Evolutionary conservation across 2,113 vertebrate genomes (phyloP), one percentile per base, ranked within the genome.

Genomic region (Poeciliopsis occidentalis): DNA sequence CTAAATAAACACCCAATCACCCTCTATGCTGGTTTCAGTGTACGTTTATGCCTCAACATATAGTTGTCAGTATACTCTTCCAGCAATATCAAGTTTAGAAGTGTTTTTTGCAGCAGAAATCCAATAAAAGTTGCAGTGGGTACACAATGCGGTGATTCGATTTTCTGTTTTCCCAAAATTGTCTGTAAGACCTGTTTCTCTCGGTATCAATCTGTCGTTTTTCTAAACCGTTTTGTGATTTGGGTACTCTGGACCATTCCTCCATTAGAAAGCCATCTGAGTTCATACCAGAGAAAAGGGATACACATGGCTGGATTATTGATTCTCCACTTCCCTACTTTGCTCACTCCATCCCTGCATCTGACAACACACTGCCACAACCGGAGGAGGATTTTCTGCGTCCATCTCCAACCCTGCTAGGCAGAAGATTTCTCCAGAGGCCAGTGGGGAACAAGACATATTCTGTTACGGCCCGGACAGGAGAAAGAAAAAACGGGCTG

Each of bases 401-500:
- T 88, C 85, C 78, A 85, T 87, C 88, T 85, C 75, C 17, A 66
- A 78, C 79, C 80, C 68, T 75, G 83, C 92, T 73, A 82, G 80
- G 84, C 88, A 87, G 81, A 90, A 90, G 83, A 90, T 90, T 90
- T 90, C 85, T 91, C 88, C 80, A 2, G 88, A 89, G 91, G 88
- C 89, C 31, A 71, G 68, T 2, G 80, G 65, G 71, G 85, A 93
- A 91, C 86, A 88, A 88, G 90, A 78, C 81, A 73, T 86, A 94
- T 94, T 91, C 87, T 89, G 92, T 94, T 95, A 92, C 94, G 87
- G 88, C 69, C 78, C 67, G 80, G 26, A 75, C 73, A 81, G 85
- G 86, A 91, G 88, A 80, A 89, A 92, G 89, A 94, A 93, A 93
- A 57, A 91, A 91, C 63, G 74, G 60, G 69, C 82, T 88, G 94